phyloP scores from a whole-genome alignment of 2,113 vertebrate species.

The Phasianus colchicus region DNA sequence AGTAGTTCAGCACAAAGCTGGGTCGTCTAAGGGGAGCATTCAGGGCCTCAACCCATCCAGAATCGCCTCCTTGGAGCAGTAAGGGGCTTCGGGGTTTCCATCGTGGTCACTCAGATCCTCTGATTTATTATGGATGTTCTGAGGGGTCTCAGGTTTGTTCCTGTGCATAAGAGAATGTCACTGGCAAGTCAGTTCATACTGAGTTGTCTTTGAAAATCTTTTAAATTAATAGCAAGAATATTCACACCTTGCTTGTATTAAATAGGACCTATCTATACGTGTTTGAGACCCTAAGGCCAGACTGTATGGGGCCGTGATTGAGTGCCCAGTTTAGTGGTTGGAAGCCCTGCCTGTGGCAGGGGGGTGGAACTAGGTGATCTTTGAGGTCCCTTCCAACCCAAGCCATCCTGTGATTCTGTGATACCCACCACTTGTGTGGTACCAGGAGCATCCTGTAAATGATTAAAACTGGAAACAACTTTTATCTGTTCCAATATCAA shows the following conservation, averaged over 20 bases:
- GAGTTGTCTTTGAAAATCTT: not conserved
- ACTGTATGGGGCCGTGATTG: too few species aligned
- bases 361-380: too few species aligned
- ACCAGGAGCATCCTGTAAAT: not conserved
- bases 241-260: not conserved
- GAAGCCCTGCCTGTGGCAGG: too few species aligned
- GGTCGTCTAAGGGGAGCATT: not conserved
- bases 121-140: not conserved
- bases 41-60: accelerated
- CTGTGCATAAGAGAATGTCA: not conserved
- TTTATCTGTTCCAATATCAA: not conserved
- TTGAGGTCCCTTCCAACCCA: too few species aligned
- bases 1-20: not conserved
- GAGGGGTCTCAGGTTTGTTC: not conserved
- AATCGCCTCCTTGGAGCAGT: not conserved
- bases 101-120: not conserved
- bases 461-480: not conserved
- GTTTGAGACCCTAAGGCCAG: too few species aligned
- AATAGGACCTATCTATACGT: not conserved
- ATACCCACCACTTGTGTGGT: too few species aligned
- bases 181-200: not conserved
- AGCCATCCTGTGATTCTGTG: too few species aligned
- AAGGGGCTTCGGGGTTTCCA: not conserved
- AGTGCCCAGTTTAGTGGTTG: too few species aligned
- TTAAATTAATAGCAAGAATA: not conserved